Evolutionary conservation across 2,797 vertebrate genomes (phyloP).

Genomic region (Ctenochaetus hawaiiensis): DNA sequence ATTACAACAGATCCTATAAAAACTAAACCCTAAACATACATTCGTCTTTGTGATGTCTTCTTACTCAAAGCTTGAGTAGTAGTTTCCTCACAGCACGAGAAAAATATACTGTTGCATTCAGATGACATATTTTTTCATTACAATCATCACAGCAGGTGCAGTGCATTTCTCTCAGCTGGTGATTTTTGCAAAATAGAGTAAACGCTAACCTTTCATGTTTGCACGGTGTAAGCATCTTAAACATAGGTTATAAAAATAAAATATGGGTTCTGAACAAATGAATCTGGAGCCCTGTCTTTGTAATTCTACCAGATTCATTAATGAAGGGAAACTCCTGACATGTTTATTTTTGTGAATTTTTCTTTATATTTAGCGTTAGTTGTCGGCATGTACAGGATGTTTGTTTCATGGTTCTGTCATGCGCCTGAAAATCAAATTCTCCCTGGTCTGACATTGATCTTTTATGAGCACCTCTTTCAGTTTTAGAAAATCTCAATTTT

Average conservation of each 20-base stretch:
- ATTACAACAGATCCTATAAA: constrained; percentile 3
- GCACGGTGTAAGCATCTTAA: background rate
- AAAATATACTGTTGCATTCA: constrained; percentile 27
- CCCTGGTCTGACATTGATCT: background rate
- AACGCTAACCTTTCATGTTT: background rate
- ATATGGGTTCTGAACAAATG: background rate
- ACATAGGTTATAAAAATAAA: constrained; percentile 5
- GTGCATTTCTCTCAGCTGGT: constrained; percentile 13
- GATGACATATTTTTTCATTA: constrained; percentile 11
- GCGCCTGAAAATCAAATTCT: background rate
- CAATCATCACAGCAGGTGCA: constrained; percentile 32
- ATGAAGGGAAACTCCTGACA: background rate
- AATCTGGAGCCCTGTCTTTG: background rate
- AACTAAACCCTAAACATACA: constrained; percentile 12
- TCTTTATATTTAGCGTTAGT: background rate
- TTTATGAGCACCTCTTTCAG: background rate
- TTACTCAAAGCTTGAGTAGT: background rate
- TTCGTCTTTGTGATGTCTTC: background rate
- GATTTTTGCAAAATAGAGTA: constrained; percentile 2
- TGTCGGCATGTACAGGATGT: too few species aligned
- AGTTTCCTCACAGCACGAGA: constrained; percentile 15
- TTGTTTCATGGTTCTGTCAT: too few species aligned
- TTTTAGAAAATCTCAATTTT: background rate
- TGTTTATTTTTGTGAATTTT: background rate
- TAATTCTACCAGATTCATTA: background rate